Evolutionary conservation across 2,888 invertebrate genomes (phyloP), one percentile per base, ranked within the genome.

Genomic region (Rapana venosa): DNA sequence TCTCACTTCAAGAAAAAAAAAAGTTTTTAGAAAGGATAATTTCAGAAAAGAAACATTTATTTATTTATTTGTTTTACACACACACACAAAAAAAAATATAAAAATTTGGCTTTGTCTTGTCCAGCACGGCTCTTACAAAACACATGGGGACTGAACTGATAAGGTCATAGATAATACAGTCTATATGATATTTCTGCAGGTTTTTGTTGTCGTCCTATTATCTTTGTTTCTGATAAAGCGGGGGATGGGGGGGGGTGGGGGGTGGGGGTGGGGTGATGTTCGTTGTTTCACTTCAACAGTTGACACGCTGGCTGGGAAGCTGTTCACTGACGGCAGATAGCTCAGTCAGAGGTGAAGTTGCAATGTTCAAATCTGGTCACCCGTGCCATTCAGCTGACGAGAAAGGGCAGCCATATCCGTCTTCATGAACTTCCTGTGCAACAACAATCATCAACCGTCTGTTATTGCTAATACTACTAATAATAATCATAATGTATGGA

Each of bases 391-490:
- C 61, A 83, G 88, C 58, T 61, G 88, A 83, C 58, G 88, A 81
- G 81, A 83, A 61, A 83, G 66, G 88, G 83, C 83, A 11, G 90
- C 84, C 70, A 86, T 79, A 20, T 90, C 90, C 70, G 90, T 90
- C 79, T 90, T 91, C n/a, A 90, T 66, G 26, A 88, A 87, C 17
- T 87, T 85, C 70, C 90, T 90, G 79, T 17, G 8, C 20, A 91
- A 26, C 22, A 88, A 79, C 79, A 32, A 81, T n/a, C n/a, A 15
- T n/a, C 47, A 47, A 77, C 22, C 30, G n/a, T n/a, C n/a, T n/a
- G n/a, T n/a, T n/a, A n/a, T n/a, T n/a, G n/a, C n/a, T n/a, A n/a
- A n/a, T n/a, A n/a, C n/a, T n/a, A n/a, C n/a, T n/a, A n/a, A n/a
- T n/a, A n/a, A n/a, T n/a, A n/a, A n/a, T n/a, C n/a, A n/a, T n/a